Evolutionary conservation across 2,113 vertebrate species (phyloP), one percentile per base, ranked within the genome.

Genomic region (Lynx canadensis): DNA sequence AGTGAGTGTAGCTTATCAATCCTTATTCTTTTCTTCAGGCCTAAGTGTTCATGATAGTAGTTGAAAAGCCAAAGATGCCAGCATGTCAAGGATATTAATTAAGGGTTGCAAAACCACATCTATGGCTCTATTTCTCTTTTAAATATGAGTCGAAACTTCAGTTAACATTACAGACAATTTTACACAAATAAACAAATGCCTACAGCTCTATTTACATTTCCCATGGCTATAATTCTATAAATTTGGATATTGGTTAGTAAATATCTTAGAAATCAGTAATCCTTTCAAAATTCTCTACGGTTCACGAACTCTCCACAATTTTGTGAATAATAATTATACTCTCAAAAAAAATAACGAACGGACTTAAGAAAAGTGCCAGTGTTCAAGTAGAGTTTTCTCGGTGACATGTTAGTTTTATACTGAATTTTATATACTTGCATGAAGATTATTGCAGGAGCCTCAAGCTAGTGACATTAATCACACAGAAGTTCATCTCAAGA

Each of bases 211-310:
- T 65, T 95, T 82, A 93, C 23, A 66, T 25, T 65, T 60, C 33
- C 33, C 1, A 23, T 38, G 29, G 33, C 45, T 85, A 65, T 71
- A 88, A 45, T 84, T 95, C 13, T 45, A 4, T 38, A 38, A 57
- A 27, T 71, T 93, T 2, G 33, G 23, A 41, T 60, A 92, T 14
- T 60, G 3, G 1, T 41, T 95, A 33, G 23, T 33, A 41, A 94
- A 84, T 78, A 84, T 41, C 5, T 80, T 69, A 95, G 15, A 87
- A 73, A 80, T 94, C 25, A 95, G 52, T 55, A 92, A 95, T 63
- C 33, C 52, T 92, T 86, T 87, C 45, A n/a, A 83, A 78, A 83
- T 78, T 91, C 36, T 52, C 74, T 48, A 18, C 7, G 7, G 2
- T 79, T 85, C 48, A 16, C 12, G 15, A 25, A 38, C 13, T 55